These are phyloP conservation scores for Ctenopoma multispine DNA, from an alignment of 2,797 vertebrate genomes.

Conservation along the genomic window DNA sequence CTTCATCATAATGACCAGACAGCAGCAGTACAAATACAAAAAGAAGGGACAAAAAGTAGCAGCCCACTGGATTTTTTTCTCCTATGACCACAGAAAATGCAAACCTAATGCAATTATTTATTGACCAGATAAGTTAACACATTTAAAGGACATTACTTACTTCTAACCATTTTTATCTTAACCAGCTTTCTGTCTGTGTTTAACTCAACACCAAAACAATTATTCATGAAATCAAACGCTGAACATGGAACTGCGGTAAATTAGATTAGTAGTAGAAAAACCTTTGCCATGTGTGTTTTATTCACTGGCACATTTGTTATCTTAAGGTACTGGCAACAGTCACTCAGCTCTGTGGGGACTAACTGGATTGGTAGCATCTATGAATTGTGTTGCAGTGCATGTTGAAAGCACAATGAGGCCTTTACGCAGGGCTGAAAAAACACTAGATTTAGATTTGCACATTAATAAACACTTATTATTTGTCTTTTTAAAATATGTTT, in stretches of 20 bases:
- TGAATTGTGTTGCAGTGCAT: conserved; percentile 39
- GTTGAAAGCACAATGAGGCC: conserved; percentile 30
- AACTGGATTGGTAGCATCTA: conserved; percentile 8
- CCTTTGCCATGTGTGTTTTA: conserved; percentile 3
- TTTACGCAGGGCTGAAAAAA: conserved; percentile 20
- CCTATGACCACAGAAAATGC: neutral
- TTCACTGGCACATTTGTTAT: neutral
- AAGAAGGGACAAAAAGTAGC: conserved; percentile 9
- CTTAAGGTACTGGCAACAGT: neutral
- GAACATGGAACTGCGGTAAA: neutral
- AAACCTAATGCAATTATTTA: neutral
- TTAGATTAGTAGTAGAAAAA: neutral
- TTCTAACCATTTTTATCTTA: neutral
- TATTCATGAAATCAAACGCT: neutral
- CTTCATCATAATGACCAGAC: neutral
- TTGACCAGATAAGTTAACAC: conserved; percentile 3
- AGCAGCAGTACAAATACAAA: too few species aligned
- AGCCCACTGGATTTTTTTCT: neutral
- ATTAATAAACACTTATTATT: conserved; percentile 45
- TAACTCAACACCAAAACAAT: neutral
- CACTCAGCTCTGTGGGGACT: conserved; percentile 11
- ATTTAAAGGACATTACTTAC: neutral
- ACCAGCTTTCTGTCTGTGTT: neutral
- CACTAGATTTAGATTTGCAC: conserved; percentile 39
- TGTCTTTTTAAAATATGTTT: conserved; percentile 64